phyloP scores from a whole-genome alignment of 2,113 vertebrate species.

The Nycticryphes semicollaris region DNA sequence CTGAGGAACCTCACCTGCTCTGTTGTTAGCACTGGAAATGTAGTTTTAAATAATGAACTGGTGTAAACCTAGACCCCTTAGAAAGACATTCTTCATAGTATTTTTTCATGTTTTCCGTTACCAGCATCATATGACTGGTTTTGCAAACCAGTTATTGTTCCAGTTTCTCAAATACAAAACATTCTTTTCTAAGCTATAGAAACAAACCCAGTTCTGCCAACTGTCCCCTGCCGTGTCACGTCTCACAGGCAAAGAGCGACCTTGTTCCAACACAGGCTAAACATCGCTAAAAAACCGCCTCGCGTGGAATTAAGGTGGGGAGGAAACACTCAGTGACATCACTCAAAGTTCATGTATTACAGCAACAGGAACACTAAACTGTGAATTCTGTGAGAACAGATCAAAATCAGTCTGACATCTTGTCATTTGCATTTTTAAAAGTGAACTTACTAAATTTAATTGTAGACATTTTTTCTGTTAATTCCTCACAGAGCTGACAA shows the following conservation, averaged over 20 bases:
- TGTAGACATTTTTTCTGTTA: background rate
- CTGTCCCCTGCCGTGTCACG: background rate
- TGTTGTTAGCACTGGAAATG: background rate
- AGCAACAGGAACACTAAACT: background rate
- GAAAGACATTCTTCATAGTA: background rate
- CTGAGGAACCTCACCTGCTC: background rate
- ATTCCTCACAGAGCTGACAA: background rate
- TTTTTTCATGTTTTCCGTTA: background rate
- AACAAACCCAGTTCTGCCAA: background rate
- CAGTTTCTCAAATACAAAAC: background rate
- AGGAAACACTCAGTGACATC: background rate
- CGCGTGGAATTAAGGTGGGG: background rate
- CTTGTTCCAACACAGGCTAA: background rate
- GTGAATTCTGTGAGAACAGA: background rate
- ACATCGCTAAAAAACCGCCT: background rate
- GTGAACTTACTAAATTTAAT: background rate
- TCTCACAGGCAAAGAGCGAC: background rate
- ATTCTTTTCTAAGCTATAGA: background rate
- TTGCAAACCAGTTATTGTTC: background rate
- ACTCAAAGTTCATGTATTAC: background rate
- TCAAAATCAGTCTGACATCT: background rate
- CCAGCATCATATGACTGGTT: background rate
- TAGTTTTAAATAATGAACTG: background rate
- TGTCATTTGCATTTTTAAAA: background rate
- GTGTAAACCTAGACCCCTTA: background rate